These are phyloP conservation scores for Corythornis leucogaster DNA, from an alignment of 2,797 vertebrate genomes.

Conservation along the genomic window DNA sequence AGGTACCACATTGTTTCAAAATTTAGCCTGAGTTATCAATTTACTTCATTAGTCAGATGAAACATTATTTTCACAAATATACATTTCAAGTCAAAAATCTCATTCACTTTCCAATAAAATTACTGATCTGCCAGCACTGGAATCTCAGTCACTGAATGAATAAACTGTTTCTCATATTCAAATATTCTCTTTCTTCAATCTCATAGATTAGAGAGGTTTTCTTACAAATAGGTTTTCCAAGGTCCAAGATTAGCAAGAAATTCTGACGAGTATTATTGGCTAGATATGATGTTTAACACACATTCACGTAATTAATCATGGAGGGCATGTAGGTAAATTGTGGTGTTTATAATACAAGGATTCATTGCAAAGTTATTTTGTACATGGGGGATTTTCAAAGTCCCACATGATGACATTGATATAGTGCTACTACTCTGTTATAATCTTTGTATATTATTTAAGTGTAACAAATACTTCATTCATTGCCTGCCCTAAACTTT, in stretches of 20 bases:
- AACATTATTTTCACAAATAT: background rate
- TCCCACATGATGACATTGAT: conserved; percentile 79
- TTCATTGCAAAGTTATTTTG: conserved; percentile 69
- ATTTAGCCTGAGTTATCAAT: background rate
- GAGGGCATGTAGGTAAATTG: conserved; percentile 41
- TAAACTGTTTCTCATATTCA: conserved; percentile 39
- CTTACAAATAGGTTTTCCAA: background rate
- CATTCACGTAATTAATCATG: conserved; percentile 38
- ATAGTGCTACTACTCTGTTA: conserved; percentile 77
- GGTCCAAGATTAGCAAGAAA: conserved; percentile 30
- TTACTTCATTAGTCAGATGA: background rate
- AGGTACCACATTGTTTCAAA: background rate
- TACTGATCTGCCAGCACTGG: background rate
- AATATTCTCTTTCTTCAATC: conserved; percentile 20
- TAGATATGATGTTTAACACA: conserved; percentile 28
- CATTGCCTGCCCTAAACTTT: conserved; percentile 81
- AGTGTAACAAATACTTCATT: conserved; percentile 85
- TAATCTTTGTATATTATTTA: conserved; percentile 84
- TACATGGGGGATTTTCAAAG: conserved; percentile 74
- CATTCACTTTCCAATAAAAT: background rate
- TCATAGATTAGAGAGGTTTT: background rate
- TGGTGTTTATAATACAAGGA: conserved; percentile 39
- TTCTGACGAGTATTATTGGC: background rate
- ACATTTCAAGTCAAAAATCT: background rate
- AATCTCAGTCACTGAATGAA: background rate